A percentile compares a stretch with the other conserved stretches of the same genome.
phyloP scores from a whole-genome alignment of 92 coral and sea anemone genomes.

The Siderastrea radians region DNA sequence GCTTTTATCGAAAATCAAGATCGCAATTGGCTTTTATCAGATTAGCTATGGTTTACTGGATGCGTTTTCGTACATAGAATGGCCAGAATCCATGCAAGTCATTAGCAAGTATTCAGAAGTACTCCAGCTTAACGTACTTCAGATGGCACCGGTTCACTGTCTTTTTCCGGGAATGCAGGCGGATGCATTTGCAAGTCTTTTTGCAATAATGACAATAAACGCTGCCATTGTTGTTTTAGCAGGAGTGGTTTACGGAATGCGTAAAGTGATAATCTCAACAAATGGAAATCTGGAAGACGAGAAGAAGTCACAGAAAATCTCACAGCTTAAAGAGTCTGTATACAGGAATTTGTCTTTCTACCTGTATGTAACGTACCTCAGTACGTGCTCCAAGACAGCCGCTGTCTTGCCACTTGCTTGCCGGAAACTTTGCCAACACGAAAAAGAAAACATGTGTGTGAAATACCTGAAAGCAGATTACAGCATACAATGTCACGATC shows the following conservation, averaged over 20 bases:
- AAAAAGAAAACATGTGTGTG: background rate
- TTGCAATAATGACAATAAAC: background rate
- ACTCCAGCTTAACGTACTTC: no score
- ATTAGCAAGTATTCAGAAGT: background rate
- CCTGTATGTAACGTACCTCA: background rate
- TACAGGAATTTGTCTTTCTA: no score
- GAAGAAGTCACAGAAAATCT: background rate
- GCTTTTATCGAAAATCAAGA: background rate
- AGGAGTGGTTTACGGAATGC: background rate
- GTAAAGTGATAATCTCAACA: background rate
- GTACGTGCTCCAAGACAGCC: background rate
- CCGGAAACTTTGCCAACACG: background rate
- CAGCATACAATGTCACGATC: background rate
- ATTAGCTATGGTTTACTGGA: no score
- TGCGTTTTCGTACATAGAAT: no score
- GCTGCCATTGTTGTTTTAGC: background rate
- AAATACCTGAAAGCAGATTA: background rate
- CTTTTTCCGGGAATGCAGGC: background rate
- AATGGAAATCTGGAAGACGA: background rate
- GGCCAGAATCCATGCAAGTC: background rate
- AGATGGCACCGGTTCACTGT: no score
- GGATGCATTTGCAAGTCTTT: background rate
- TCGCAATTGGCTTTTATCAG: no score
- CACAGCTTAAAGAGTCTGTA: background rate
- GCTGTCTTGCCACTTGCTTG: background rate